phyloP scores from a whole-genome alignment of 2,113 vertebrate species.

The Ptyas mucosa region DNA sequence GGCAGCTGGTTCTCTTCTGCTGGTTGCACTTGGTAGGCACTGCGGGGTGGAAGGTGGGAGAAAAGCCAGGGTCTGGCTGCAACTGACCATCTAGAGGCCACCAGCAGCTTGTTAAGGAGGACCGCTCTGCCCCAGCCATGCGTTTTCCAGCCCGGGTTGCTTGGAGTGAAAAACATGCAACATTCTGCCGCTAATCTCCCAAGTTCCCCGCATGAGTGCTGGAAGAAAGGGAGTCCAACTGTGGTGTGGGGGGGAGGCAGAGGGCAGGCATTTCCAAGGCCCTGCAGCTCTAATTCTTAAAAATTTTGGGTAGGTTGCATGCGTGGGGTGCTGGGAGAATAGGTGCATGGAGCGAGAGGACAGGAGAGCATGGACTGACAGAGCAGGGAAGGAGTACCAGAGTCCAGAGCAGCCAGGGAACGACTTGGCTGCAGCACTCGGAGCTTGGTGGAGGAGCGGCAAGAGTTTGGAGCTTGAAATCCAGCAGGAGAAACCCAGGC shows the following conservation, averaged over 20 bases:
- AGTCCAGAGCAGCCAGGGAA: not conserved
- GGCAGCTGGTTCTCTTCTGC: not conserved
- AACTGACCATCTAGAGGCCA: not conserved
- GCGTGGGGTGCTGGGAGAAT: constrained; percentile 26
- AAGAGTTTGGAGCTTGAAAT: constrained; percentile 29
- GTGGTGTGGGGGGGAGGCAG: not conserved
- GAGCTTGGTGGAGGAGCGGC: constrained; percentile 32
- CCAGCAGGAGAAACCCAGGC: not conserved
- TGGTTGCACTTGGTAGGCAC: constrained; percentile 40
- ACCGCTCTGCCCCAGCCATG: constrained; percentile 69
- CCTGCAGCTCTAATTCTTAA: not conserved
- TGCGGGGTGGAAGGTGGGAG: constrained; percentile 13
- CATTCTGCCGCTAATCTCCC: constrained; percentile 70
- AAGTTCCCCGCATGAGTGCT: constrained; percentile 31
- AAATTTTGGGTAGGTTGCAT: not conserved
- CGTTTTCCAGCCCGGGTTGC: constrained; percentile 59
- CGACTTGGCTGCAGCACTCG: not conserved
- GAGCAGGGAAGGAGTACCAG: constrained; percentile 10
- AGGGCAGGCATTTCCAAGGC: constrained; percentile 38
- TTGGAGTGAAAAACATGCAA: constrained; percentile 77
- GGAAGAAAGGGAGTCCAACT: constrained; percentile 48
- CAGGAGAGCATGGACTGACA: not conserved
- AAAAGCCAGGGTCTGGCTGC: not conserved
- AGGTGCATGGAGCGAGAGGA: not conserved
- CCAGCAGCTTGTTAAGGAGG: not conserved